Percentiles rank a stretch among this genome's conserved stretches.
Conservation (phyloP, 2,888 invertebrate genomes). For the Hemicrepidius hirtus region DNA sequence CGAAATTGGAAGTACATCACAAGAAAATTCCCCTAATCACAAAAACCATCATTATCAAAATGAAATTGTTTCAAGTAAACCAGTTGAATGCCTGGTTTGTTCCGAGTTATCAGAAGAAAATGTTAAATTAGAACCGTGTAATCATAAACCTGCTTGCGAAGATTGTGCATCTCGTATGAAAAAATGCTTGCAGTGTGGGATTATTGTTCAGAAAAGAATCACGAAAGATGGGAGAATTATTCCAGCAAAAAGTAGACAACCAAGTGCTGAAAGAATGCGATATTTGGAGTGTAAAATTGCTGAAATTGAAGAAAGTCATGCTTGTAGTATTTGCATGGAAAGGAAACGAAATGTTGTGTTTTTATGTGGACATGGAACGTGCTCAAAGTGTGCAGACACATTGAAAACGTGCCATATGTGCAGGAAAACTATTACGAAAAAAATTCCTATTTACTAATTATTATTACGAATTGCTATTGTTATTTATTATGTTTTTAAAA, state of each 20-base stretch:
- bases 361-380: conserved; percentile 91
- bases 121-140: conserved; percentile 83
- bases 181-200: conserved; percentile 82
- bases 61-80: conserved; percentile 67
- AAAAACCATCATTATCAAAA: conserved; percentile 65
- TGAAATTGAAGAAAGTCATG: conserved; percentile 90
- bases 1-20: conserved; percentile 65
- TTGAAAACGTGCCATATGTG: conserved; percentile 92
- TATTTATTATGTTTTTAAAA: background rate
- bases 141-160: conserved; percentile 83
- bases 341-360: conserved; percentile 87
- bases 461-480: conserved; percentile 20
- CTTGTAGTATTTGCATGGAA: conserved; percentile 93
- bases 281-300: conserved; percentile 86
- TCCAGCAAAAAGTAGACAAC: conserved; percentile 74
- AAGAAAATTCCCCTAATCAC: conserved; percentile 68
- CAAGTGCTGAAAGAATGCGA: conserved; percentile 79
- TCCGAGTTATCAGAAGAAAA: conserved; percentile 79
- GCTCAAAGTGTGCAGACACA: conserved; percentile 87
- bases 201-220: conserved; percentile 75
- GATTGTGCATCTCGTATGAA: conserved; percentile 86
- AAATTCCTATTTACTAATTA: conserved; percentile 75
- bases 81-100: conserved; percentile 82
- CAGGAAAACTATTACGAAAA: conserved; percentile 83
- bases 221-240: conserved; percentile 74